These are phyloP conservation scores for Octopus sinensis DNA, from an alignment of 1,140 invertebrate genomes.

Conservation along the genomic window DNA sequence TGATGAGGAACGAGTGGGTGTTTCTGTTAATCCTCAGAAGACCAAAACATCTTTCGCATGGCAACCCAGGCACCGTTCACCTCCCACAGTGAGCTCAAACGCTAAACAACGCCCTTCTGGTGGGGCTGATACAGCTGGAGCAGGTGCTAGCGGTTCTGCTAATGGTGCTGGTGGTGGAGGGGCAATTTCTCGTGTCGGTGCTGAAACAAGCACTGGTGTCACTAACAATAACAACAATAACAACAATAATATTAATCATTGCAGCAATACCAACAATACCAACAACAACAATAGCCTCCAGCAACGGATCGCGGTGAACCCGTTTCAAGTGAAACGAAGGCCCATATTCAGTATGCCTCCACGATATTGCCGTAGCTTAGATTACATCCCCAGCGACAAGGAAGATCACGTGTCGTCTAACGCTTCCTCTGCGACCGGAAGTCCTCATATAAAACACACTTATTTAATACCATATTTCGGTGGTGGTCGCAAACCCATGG, in stretches of 20 bases:
- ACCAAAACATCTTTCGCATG: constrained; percentile 11
- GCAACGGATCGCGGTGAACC: constrained; percentile 32
- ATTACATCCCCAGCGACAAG: constrained; percentile 53
- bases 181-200: neutral
- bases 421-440: constrained; percentile 45
- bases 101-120: too few species aligned
- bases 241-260: too few species aligned
- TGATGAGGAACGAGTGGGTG: neutral
- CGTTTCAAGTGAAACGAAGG: constrained; percentile 49
- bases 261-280: neutral
- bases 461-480: constrained; percentile 40
- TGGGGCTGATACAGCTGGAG: constrained; percentile 38
- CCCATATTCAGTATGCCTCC: constrained; percentile 42
- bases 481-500: constrained; percentile 16
- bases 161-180: constrained; percentile 20
- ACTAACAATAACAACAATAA: neutral
- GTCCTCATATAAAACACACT: constrained; percentile 42
- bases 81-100: neutral
- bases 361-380: constrained; percentile 50
- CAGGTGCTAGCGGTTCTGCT: constrained; percentile 42
- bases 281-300: neutral
- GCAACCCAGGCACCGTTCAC: constrained; percentile 31
- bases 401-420: constrained; percentile 43
- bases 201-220: constrained; percentile 10
- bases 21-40: neutral